These are phyloP conservation scores for Thymallus thymallus DNA, from an alignment of 2,113 vertebrate genomes.

Conservation along the genomic window DNA sequence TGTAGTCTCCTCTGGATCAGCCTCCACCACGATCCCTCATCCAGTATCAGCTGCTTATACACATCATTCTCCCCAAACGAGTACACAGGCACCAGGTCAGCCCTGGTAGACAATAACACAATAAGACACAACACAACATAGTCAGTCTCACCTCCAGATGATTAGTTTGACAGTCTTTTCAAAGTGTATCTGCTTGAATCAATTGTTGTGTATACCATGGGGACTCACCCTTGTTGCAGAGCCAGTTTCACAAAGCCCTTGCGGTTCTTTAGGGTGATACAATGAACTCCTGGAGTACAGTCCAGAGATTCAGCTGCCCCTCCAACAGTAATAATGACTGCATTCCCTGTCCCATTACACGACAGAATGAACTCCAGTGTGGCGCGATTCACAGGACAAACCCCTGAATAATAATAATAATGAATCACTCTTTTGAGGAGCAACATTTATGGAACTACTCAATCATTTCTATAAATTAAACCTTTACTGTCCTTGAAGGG, in stretches of 20 bases:
- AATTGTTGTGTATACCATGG: neutral
- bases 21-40: slow-evolving; percentile 78
- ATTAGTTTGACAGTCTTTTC: slow-evolving; percentile 34
- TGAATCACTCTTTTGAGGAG: neutral
- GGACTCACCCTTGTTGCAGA: slow-evolving; percentile 78
- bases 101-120: slow-evolving; percentile 52
- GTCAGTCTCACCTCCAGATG: slow-evolving; percentile 75
- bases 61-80: slow-evolving; percentile 83
- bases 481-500: neutral
- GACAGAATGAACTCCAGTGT: slow-evolving; percentile 85
- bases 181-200: neutral
- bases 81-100: slow-evolving; percentile 79
- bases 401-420: slow-evolving; percentile 63
- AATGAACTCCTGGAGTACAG: slow-evolving; percentile 77
- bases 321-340: slow-evolving; percentile 82
- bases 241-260: slow-evolving; percentile 87
- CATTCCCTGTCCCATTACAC: slow-evolving; percentile 80
- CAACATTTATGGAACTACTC: neutral
- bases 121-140: neutral
- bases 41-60: slow-evolving; percentile 78
- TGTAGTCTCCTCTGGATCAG: slow-evolving; percentile 83
- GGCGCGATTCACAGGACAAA: slow-evolving; percentile 84
- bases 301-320: slow-evolving; percentile 85
- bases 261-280: slow-evolving; percentile 76
- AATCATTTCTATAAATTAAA: neutral